These are phyloP conservation scores for Argynnis bischoffii DNA, from an alignment of 2,888 invertebrate species.

Conservation along the genomic window DNA sequence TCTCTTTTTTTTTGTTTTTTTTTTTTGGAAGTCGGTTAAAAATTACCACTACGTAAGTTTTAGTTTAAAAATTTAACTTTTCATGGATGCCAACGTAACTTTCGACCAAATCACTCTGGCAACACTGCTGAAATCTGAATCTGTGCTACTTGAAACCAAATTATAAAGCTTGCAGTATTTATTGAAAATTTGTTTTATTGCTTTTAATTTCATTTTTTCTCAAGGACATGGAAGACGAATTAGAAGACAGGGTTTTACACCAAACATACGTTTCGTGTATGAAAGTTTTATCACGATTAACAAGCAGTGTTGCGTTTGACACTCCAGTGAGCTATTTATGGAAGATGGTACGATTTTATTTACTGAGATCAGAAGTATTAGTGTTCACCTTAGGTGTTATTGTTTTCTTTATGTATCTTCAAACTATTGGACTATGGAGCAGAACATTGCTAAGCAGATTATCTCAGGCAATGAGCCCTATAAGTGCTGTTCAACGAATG, in stretches of 20 bases:
- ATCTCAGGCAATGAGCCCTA: slow-evolving; percentile 85
- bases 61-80: too few relatives aligned
- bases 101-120: too few relatives aligned
- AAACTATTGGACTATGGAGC: slow-evolving; percentile 92
- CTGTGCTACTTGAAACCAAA: too few relatives aligned
- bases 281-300: slow-evolving; percentile 92
- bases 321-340: slow-evolving; percentile 89
- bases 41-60: too few relatives aligned
- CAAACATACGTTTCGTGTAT: slow-evolving; percentile 93
- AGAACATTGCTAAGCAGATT: slow-evolving; percentile 87
- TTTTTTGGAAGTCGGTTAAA: too few relatives aligned
- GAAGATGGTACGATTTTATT: slow-evolving; percentile 89
- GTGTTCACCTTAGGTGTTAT: slow-evolving; percentile 87
- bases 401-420: slow-evolving; percentile 89
- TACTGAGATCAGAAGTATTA: slow-evolving; percentile 90
- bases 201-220: slow-evolving; percentile 18
- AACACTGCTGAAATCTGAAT: too few relatives aligned
- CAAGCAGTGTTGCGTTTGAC: slow-evolving; percentile 90
- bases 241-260: slow-evolving; percentile 93
- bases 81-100: too few relatives aligned
- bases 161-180: slow-evolving; percentile 4
- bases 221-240: slow-evolving; percentile 93
- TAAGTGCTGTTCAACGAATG: slow-evolving; percentile 83
- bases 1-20: too few relatives aligned
- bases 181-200: slow-evolving; percentile 18